phyloP scores from a whole-genome alignment of 1,140 invertebrate genomes.

The Diachasmimorpha longicaudata region DNA sequence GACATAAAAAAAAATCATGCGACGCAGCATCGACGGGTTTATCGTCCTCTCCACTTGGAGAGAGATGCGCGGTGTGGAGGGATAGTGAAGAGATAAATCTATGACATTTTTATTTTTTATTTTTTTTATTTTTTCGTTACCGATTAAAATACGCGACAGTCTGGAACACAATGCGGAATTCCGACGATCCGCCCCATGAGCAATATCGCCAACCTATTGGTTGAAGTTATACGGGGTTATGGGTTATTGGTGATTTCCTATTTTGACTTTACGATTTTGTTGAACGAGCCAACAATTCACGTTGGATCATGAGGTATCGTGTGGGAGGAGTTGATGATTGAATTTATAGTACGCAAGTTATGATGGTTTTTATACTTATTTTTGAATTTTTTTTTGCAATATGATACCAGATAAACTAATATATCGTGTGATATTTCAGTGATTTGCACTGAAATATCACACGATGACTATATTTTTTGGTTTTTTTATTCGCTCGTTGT shows the following conservation, averaged over 20 bases:
- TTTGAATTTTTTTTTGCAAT: not conserved
- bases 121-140: not conserved
- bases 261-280: constrained; percentile 9
- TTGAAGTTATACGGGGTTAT: not conserved
- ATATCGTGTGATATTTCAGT: too few species aligned
- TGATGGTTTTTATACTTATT: not conserved
- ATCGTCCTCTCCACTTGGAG: not conserved
- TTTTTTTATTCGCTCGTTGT: too few species aligned
- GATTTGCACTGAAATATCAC: too few species aligned
- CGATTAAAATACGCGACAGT: constrained; percentile 6
- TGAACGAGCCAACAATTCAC: not conserved
- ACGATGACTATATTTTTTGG: not conserved
- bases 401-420: too few species aligned
- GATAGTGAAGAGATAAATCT: not conserved
- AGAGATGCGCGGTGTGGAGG: not conserved
- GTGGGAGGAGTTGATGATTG: not conserved
- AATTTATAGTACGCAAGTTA: not conserved
- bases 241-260: not conserved
- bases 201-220: not conserved
- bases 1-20: not conserved
- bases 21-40: not conserved
- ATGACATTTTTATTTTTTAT: not conserved
- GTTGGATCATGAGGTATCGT: not conserved
- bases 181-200: constrained; percentile 4
- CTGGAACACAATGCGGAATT: constrained; percentile 7